phyloP scores from a whole-genome alignment of 2,797 vertebrate genomes.

The Scolopax rusticola region DNA sequence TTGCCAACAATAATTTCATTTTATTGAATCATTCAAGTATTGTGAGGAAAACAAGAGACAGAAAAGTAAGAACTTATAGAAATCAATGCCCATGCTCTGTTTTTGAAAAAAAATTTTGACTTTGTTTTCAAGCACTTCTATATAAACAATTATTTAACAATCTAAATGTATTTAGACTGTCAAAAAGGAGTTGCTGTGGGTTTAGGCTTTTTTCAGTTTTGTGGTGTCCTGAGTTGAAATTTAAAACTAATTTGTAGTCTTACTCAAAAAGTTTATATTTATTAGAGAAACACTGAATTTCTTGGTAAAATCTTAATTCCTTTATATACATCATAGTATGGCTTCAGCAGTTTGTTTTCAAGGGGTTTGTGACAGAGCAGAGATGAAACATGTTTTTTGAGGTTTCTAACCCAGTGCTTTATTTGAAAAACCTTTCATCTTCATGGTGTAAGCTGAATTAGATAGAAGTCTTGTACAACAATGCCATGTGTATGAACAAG shows the following conservation, averaged over 20 bases:
- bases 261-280: not conserved
- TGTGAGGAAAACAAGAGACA: not conserved
- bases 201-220: not conserved
- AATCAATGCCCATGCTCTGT: not conserved
- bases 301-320: not conserved
- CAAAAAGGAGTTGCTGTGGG: not conserved
- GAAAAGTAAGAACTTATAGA: not conserved
- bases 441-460: not conserved
- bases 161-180: not conserved
- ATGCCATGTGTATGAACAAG: not conserved
- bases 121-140: not conserved
- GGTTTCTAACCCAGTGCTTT: not conserved
- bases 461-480: not conserved
- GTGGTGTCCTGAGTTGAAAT: not conserved
- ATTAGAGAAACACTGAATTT: not conserved
- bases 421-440: not conserved
- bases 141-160: not conserved
- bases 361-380: not conserved
- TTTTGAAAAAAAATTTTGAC: not conserved
- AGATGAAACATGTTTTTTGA: not conserved
- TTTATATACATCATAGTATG: not conserved
- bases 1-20: constrained; percentile 20
- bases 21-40: not conserved
- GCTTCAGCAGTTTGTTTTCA: not conserved
- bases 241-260: not conserved